A percentile compares a stretch with the other conserved stretches of the same genome.
Conservation (phyloP, 2,113 vertebrate genomes). For the Neotoma lepida region DNA sequence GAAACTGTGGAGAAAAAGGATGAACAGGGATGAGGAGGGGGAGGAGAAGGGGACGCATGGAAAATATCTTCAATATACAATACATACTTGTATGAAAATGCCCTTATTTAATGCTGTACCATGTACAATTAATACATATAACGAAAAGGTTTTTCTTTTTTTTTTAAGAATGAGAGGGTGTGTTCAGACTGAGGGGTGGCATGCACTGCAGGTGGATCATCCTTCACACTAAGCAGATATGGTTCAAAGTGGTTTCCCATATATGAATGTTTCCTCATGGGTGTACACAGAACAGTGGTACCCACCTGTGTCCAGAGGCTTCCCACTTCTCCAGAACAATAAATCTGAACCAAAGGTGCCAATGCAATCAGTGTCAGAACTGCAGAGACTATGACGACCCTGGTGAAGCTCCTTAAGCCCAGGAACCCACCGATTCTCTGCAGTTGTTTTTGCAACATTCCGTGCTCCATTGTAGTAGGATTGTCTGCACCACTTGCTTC, state of each 20-base stretch:
- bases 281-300: background rate
- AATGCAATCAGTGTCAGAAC: background rate
- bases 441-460: background rate
- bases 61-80: too few relatives aligned
- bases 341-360: background rate
- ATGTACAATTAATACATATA: background rate
- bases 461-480: background rate
- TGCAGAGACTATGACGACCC: background rate
- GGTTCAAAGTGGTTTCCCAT: background rate
- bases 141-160: rapidly evolving
- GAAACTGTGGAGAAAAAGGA: background rate
- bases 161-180: background rate
- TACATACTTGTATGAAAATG: too few relatives aligned
- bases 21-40: background rate
- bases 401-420: background rate
- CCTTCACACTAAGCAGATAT: background rate
- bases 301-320: background rate
- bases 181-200: background rate
- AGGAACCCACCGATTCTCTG: background rate
- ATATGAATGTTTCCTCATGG: background rate
- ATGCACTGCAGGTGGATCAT: too few relatives aligned
- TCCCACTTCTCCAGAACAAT: background rate
- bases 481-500: background rate
- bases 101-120: too few relatives aligned
- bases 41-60: background rate